Evolutionary conservation across 1,140 invertebrate species (phyloP), one percentile per base, ranked within the genome.

Genomic region (Brachionus angularis): DNA sequence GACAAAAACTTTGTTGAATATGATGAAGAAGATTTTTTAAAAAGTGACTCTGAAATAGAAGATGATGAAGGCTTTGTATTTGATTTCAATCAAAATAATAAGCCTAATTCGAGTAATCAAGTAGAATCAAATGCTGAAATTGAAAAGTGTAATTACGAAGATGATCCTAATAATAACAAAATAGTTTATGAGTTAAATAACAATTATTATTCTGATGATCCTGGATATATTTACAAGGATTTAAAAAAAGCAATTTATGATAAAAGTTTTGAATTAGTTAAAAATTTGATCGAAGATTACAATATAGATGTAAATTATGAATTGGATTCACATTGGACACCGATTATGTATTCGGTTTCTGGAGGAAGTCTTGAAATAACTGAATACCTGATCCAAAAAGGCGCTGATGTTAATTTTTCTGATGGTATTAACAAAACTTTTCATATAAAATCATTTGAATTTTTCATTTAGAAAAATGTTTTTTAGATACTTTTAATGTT

Each of bases 401-500:
- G 62, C 14, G 62, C 62, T 47, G 62, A 67, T 67, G n/a, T 34
- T 50, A 67, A 67, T 36, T 67, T 67, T 67, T 21, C 46, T 33
- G 42, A 67, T 29, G 53, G 53, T 58, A 5, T 34, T 34, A 34
- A 5, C 12, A 34, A 21, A 55, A 34, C n/a, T 33, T 36, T 16
- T 14, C 2, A 18, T 33, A 31, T 23, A 3, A 23, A 27, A 27
- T 10, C 14, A 50, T 14, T 21, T 23, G 7, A 50, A 25, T 50
- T n/a, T n/a, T n/a, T n/a, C n/a, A n/a, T n/a, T n/a, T n/a, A n/a
- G n/a, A n/a, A 50, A 25, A 50, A 18, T 46, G 44, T 18, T 10
- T 18, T 27, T 33, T 42, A 58, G 62, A 67, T 34, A 47, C 29
- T 27, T 67, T 27, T n/a, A 67, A 46, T 47, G 2, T 67, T 5